These are phyloP conservation scores for Palythoa grandis DNA, from an alignment of 92 coral and sea anemone species.

Conservation along the genomic window DNA sequence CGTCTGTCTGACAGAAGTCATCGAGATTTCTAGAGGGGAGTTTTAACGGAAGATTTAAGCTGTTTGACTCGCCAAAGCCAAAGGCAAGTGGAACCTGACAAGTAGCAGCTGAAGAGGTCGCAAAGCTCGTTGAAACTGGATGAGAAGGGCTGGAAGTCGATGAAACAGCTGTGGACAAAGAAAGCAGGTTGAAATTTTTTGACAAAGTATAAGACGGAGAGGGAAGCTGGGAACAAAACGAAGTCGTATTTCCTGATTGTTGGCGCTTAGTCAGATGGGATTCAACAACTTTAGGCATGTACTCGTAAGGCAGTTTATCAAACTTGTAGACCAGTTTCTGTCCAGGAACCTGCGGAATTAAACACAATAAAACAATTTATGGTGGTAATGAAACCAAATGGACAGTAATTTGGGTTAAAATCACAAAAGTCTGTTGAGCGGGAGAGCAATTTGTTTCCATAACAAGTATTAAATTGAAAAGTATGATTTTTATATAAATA, in stretches of 20 bases:
- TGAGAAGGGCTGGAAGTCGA: neutral
- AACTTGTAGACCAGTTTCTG: slow-evolving; percentile 64
- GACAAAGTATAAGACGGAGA: neutral
- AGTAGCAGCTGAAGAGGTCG: neutral
- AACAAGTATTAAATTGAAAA: no score
- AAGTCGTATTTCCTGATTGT: neutral
- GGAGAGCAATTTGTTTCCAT: no score
- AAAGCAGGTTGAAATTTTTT: slow-evolving; percentile 3
- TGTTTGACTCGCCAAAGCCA: neutral
- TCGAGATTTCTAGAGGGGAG: neutral
- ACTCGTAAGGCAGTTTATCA: slow-evolving; percentile 57
- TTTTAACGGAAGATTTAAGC: neutral
- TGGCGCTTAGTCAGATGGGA: slow-evolving; percentile 12
- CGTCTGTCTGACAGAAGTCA: neutral
- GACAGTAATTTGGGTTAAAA: no score
- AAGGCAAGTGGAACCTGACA: neutral
- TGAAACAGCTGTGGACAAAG: neutral
- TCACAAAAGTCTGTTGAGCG: no score
- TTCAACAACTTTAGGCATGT: slow-evolving; percentile 46
- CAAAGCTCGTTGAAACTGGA: neutral
- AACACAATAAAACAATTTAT: neutral
- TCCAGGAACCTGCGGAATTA: slow-evolving; percentile 48
- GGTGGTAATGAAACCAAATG: no score
- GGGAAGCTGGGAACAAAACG: neutral
- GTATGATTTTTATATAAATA: no score